A percentile compares a stretch with the other conserved stretches of the same genome.
phyloP scores from a whole-genome alignment of 2,888 invertebrate genomes.

The Tethea ocularis region DNA sequence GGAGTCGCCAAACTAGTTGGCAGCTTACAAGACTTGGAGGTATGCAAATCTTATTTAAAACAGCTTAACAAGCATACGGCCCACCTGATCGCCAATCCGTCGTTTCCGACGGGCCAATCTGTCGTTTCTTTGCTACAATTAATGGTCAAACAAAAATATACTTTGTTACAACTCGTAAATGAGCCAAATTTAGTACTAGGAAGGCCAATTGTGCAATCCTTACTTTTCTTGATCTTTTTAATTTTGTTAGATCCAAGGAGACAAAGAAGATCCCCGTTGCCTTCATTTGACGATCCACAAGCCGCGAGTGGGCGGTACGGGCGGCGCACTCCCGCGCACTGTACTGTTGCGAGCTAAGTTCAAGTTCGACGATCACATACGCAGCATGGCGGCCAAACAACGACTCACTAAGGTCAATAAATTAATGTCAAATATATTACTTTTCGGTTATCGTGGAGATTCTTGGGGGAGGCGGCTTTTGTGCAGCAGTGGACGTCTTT shows the following conservation, averaged over 20 bases:
- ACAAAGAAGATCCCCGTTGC: constrained; percentile 98
- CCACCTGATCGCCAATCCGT: too few species aligned
- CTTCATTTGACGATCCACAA: constrained; percentile 97
- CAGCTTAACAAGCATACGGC: too few species aligned
- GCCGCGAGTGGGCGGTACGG: constrained; percentile 82
- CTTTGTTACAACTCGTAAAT: too few species aligned
- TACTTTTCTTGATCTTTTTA: too few species aligned
- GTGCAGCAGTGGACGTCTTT: too few species aligned
- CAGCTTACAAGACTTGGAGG: constrained; percentile 97
- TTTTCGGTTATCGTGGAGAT: neutral
- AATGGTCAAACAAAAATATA: too few species aligned
- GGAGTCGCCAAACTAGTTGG: constrained; percentile 98
- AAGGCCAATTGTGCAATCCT: too few species aligned
- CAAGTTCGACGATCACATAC: constrained; percentile 98
- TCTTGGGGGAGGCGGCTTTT: too few species aligned
- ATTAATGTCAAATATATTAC: neutral
- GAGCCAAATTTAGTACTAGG: too few species aligned
- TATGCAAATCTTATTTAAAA: constrained; percentile 40
- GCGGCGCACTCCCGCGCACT: constrained; percentile 86
- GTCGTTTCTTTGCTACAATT: too few species aligned
- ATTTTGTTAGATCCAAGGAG: constrained; percentile 88
- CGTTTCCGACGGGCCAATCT: too few species aligned
- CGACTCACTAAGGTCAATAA: constrained; percentile 87
- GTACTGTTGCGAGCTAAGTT: constrained; percentile 96
- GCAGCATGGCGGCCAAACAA: constrained; percentile 99